These are phyloP conservation scores for Bombus pascuorum DNA, from an alignment of 1,140 invertebrate species.

Conservation along the genomic window DNA sequence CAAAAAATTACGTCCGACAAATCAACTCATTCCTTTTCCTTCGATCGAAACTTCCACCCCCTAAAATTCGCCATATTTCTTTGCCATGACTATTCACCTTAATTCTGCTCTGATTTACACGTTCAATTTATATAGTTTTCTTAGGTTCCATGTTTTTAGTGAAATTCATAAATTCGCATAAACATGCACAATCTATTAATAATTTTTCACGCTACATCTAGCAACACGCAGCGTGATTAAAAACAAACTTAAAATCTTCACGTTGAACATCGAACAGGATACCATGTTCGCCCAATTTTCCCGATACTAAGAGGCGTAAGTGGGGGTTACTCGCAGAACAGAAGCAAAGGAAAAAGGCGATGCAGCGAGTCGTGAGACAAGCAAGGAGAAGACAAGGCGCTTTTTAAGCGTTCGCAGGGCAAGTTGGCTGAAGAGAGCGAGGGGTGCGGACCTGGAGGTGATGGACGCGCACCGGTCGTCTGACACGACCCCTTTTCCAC, in stretches of 20 bases:
- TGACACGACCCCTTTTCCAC: conserved; percentile 71
- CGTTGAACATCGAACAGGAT: background rate
- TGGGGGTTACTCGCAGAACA: background rate
- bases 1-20: background rate
- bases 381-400: background rate
- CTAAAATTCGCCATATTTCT: background rate
- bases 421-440: background rate
- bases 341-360: too few relatives aligned
- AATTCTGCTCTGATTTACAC: too few relatives aligned
- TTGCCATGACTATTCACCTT: background rate
- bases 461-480: conserved; percentile 30
- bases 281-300: background rate
- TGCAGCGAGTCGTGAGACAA: background rate
- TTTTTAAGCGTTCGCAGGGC: conserved; percentile 15
- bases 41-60: background rate
- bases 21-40: background rate
- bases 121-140: too few relatives aligned
- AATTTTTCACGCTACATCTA: too few relatives aligned
- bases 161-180: too few relatives aligned
- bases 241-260: too few relatives aligned
- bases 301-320: background rate
- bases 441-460: background rate
- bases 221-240: too few relatives aligned
- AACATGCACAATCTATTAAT: too few relatives aligned
- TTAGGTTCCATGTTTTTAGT: too few relatives aligned